A percentile compares a stretch with the other conserved stretches of the same genome.
phyloP scores from a whole-genome alignment of 2,888 invertebrate species.

The Plutella xylostella region DNA sequence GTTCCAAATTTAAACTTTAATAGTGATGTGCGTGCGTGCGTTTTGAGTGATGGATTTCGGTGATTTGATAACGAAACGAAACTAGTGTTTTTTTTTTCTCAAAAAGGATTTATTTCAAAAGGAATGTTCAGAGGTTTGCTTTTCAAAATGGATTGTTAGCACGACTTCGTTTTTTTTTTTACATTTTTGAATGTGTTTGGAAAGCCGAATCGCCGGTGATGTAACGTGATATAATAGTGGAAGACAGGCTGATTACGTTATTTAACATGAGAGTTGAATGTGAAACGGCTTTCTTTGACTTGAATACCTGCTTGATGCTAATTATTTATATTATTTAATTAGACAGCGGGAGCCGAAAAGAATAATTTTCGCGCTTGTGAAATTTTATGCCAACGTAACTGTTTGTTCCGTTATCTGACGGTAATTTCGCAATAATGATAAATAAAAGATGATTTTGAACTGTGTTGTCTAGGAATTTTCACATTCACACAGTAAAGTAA shows the following conservation, averaged over 20 bases:
- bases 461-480: too few relatives aligned
- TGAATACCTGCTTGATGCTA: constrained; percentile 15
- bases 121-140: constrained; percentile 13
- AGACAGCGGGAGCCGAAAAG: constrained; percentile 2
- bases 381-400: constrained; percentile 1
- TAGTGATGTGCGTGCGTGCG: neutral
- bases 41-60: neutral
- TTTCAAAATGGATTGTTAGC: constrained; percentile 10
- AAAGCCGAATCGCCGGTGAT: constrained; percentile 18
- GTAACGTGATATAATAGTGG: constrained; percentile 21
- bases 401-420: constrained; percentile 14
- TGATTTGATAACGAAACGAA: neutral
- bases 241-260: constrained; percentile 17
- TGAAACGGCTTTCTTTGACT: constrained; percentile 22
- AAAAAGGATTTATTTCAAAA: neutral
- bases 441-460: too few relatives aligned
- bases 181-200: neutral
- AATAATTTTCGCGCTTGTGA: constrained; percentile 2
- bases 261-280: constrained; percentile 17
- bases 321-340: constrained; percentile 21
- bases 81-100: neutral
- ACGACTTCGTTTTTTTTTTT: constrained; percentile 9
- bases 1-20: constrained; percentile 10
- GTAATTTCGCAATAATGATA: neutral
- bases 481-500: too few relatives aligned